phyloP scores from a whole-genome alignment of 2,797 vertebrate species.

The Artibeus jamaicensis region DNA sequence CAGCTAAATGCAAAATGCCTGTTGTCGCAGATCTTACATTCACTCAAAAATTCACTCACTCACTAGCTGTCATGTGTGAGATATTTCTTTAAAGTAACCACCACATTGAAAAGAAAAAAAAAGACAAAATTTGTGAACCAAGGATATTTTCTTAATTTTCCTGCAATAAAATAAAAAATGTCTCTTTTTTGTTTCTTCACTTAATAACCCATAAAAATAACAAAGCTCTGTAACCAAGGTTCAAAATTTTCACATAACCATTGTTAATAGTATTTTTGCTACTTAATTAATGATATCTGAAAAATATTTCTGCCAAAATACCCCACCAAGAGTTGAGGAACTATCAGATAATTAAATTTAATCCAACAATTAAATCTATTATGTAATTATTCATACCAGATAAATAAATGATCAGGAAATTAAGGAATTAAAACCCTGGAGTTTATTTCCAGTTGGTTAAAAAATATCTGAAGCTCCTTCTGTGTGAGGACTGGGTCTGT shows the following conservation, averaged over 20 bases:
- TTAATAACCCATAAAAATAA: neutral
- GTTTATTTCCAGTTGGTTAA: neutral
- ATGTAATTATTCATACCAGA: neutral
- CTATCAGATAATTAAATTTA: neutral
- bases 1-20: neutral
- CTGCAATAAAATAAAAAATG: neutral
- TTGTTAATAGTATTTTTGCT: neutral
- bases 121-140: conserved; percentile 7
- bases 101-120: neutral
- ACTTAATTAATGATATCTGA: neutral
- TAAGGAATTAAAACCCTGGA: neutral
- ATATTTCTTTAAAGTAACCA: neutral
- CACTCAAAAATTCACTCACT: neutral
- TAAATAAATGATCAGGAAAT: neutral
- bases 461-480: neutral
- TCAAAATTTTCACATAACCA: neutral
- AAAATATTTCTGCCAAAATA: neutral
- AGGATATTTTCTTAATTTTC: conserved; percentile 12
- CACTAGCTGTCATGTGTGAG: neutral
- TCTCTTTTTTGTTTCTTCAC: neutral
- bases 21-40: neutral
- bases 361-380: neutral
- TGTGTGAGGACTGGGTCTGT: neutral
- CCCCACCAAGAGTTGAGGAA: neutral
- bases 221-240: neutral